Base-by-base conservation (phyloP, 2,888 invertebrate species). In the Clistopyga incitator region DNA sequence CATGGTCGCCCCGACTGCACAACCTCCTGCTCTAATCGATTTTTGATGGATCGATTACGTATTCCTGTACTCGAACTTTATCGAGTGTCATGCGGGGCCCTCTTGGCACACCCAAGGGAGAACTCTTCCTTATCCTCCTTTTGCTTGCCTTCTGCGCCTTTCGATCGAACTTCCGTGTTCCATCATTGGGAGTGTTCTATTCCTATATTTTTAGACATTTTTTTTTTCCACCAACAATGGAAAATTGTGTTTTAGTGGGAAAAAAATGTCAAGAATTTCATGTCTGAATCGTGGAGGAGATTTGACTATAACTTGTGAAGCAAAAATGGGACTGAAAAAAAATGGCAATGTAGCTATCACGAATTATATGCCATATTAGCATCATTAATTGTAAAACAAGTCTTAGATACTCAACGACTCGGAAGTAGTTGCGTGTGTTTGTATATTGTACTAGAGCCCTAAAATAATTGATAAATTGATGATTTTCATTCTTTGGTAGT, bases 21-120 rank as follows among this genome's bases (percentile, higher is more conserved):
- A 47, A 13, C 50, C 45, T 38, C 29, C 23, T 47, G 59, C 74
- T 72, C 75, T 81, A 84, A 84, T 84, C 84, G 84, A 81, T 84
- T 75, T 81, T 84, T 84, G 84, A 84, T 78, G 65, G 84, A 84
- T 84, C 81, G 84, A 84, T 84, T 81, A 81, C 70, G 78, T 84
- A 84, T 81, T 81, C 78, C 78, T 78, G 78, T 67, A 64, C 38
- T 59, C 25, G 56, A 84, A 75, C 81, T 84, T 81, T 81, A 76
- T 81, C 75, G 74, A 81, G 78, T 81, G 42, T 59, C 78, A 50
- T 74, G 25, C 56, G 67, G 59, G 71, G 29, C 56, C 29, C 64
- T 45, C 59, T 45, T 29, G 18, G 61, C 47, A 34, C 77, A 64
- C 50, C 81, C 75, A 65, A 15, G 29, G 29, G 54, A 47, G 59